These are phyloP conservation scores for Psilopogon haemacephalus DNA, from an alignment of 2,113 vertebrate species.

Conservation along the genomic window DNA sequence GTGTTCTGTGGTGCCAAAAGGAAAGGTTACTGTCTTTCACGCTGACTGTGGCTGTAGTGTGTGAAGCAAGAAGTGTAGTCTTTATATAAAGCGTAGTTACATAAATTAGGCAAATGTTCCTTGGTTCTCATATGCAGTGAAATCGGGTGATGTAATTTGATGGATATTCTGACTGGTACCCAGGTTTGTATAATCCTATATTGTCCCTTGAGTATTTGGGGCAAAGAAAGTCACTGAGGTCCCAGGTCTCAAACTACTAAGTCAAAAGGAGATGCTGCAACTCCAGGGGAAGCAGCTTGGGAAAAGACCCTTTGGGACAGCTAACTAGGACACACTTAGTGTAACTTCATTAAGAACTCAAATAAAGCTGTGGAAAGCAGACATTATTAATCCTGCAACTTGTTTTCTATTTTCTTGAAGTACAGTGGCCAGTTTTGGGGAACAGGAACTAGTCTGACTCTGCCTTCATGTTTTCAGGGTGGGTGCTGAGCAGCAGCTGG, in stretches of 20 bases:
- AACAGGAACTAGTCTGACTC: accelerated
- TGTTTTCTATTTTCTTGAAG: neutral
- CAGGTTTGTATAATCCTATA: neutral
- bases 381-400: neutral
- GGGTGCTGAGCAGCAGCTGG: neutral
- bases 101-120: neutral
- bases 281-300: neutral
- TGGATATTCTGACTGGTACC: neutral
- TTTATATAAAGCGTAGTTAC: neutral
- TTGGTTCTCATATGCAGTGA: neutral
- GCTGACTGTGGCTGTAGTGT: neutral
- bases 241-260: neutral
- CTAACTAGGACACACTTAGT: neutral
- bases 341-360: neutral
- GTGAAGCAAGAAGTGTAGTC: neutral
- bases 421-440: neutral
- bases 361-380: neutral
- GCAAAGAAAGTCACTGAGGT: neutral
- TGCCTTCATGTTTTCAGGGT: neutral
- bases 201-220: neutral
- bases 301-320: neutral
- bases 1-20: neutral
- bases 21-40: neutral
- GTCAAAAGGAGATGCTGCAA: neutral
- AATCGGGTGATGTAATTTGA: neutral